Base-by-base conservation (phyloP, 2,888 invertebrate species). In the Athripsodes cinereus region DNA sequence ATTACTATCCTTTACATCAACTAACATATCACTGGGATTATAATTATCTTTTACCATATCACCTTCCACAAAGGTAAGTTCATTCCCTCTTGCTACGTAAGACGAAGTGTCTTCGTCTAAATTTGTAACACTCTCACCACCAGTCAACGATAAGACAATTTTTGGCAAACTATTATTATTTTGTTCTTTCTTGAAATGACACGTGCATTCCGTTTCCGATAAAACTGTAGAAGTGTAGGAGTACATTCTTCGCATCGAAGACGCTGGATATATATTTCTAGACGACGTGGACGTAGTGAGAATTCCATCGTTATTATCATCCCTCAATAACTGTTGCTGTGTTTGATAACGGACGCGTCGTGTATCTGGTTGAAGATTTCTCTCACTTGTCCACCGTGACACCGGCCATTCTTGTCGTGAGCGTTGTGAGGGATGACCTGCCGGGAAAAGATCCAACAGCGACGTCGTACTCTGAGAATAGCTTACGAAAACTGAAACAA, bases 401-500 rank as follows among this genome's bases (percentile, higher is more conserved):
- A 57, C 71, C 71, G 61, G 90, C 84, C 85, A 88, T 87, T 79
- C 88, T 89, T 69, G 85, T 86, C 67, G 72, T 72, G 70, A 89
- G 81, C 70, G 89, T 83, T 69, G 90, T 87, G 70, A 89, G 80
- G 22, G 57, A 55, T 76, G 88, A 87, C 75, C 88, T 86, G 69
- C 90, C 84, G 70, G 90, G 88, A 81, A 90, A 89, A 70, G 85
- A 84, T 68, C 86, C 82, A 72, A 85, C 82, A 75, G 81, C 73
- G 76, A 82, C 79, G 74, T 83, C 82, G 75, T 84, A 82, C 74
- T 92, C 92, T 74, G 88, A 88, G 82, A 92, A 91, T 74, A 92
- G 81, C 79, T 91, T 90, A 73, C 92, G 89, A 84, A 92, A 92
- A 83, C 92, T 92, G 78, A 47, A 76, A 76, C 65, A 58, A 64